Evolutionary conservation across 2,888 invertebrate species (phyloP).

Genomic region (Rotaria magnacalcarata): DNA sequence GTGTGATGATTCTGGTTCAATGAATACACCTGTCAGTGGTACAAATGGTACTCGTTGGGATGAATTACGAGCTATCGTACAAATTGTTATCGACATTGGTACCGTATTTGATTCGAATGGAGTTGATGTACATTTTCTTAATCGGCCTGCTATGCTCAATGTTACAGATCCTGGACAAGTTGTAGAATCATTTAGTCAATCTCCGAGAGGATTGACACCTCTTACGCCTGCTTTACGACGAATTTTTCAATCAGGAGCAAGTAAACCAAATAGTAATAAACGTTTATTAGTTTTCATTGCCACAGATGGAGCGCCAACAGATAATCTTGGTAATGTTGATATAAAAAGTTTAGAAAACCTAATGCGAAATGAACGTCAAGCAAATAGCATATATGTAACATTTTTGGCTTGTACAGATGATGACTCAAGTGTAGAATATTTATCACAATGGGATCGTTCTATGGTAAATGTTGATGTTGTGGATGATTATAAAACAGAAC

Average conservation of each 20-base stretch:
- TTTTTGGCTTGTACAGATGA: constrained; percentile 42
- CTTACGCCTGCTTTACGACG: background rate
- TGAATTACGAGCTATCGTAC: constrained; percentile 38
- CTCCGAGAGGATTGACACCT: constrained; percentile 41
- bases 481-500: constrained; percentile 40
- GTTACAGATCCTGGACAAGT: background rate
- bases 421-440: constrained; percentile 37
- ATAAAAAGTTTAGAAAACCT: constrained; percentile 29
- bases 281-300: constrained; percentile 37
- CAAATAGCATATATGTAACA: background rate
- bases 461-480: constrained; percentile 39
- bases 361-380: background rate
- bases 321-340: constrained; percentile 35
- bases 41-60: constrained; percentile 37
- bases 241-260: background rate
- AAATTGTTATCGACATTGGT: constrained; percentile 41
- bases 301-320: constrained; percentile 42
- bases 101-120: constrained; percentile 41
- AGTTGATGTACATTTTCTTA: constrained; percentile 39
- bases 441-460: constrained; percentile 39
- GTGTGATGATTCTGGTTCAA: constrained; percentile 44
- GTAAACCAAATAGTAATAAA: background rate
- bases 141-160: constrained; percentile 22
- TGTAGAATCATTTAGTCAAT: constrained; percentile 32
- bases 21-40: constrained; percentile 33